These are phyloP conservation scores for Triplophysa yarkandensis DNA, from an alignment of 2,797 vertebrate species.

Conservation along the genomic window DNA sequence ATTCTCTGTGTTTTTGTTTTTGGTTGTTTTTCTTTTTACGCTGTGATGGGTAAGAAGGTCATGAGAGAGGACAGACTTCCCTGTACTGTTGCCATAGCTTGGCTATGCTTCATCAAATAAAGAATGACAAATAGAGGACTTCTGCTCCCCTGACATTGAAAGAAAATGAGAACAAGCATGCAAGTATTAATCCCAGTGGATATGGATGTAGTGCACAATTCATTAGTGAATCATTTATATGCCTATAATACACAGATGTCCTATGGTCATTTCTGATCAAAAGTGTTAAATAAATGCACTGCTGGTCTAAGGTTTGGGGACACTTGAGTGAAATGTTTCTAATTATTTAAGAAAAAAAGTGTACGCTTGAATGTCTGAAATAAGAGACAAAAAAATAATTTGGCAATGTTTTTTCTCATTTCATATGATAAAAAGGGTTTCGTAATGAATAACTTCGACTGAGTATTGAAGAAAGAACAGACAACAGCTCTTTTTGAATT, in stretches of 20 bases:
- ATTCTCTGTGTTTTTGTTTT: constrained; percentile 25
- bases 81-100: constrained; percentile 43
- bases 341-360: too few relatives aligned
- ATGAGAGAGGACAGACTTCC: constrained; percentile 40
- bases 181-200: constrained; percentile 34
- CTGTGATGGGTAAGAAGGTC: not conserved
- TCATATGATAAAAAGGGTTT: too few relatives aligned
- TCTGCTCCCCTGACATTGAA: constrained; percentile 44
- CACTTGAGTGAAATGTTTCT: too few relatives aligned
- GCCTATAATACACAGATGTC: constrained; percentile 25
- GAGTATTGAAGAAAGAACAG: too few relatives aligned
- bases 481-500: too few relatives aligned
- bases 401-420: too few relatives aligned
- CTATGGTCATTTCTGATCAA: not conserved
- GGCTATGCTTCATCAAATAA: constrained; percentile 49
- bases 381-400: too few relatives aligned
- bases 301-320: too few relatives aligned
- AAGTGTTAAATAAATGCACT: too few relatives aligned
- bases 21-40: constrained; percentile 3
- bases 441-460: too few relatives aligned
- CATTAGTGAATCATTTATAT: constrained; percentile 22
- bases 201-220: constrained; percentile 30
- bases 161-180: constrained; percentile 43
- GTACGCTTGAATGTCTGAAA: too few relatives aligned
- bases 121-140: constrained; percentile 63